phyloP scores from a whole-genome alignment of 2,113 vertebrate genomes.

The Parus major region DNA sequence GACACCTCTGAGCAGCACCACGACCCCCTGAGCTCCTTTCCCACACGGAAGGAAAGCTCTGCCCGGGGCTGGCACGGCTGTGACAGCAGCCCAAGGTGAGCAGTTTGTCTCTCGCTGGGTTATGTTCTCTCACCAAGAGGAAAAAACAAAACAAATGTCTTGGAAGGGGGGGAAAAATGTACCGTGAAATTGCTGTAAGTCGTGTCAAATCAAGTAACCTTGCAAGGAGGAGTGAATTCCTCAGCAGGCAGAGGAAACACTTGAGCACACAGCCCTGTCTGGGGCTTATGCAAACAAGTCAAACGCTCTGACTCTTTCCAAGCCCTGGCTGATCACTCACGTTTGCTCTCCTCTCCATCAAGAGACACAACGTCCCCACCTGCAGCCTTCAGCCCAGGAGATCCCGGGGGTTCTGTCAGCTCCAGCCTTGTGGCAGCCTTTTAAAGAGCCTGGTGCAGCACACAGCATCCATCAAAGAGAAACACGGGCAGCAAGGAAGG shows the following conservation, averaged over 20 bases:
- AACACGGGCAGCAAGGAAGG: not conserved
- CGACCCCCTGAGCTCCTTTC: not conserved
- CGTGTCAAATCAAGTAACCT: not conserved
- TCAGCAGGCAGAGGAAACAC: not conserved
- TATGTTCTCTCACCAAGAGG: not conserved
- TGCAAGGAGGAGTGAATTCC: not conserved
- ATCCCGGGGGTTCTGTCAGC: not conserved
- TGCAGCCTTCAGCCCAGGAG: not conserved
- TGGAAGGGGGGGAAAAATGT: not conserved
- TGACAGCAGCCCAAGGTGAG: not conserved
- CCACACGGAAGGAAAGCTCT: not conserved
- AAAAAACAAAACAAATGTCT: not conserved
- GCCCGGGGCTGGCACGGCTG: not conserved
- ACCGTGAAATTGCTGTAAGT: not conserved
- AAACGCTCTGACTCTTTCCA: not conserved
- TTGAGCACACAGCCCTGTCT: not conserved
- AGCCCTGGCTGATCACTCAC: not conserved
- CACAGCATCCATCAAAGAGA: not conserved
- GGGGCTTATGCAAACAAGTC: not conserved
- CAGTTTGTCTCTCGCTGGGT: not conserved
- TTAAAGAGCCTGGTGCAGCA: not conserved
- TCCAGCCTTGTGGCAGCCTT: not conserved
- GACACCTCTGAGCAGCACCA: not conserved
- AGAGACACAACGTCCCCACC: not conserved
- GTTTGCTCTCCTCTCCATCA: not conserved